phyloP scores from a whole-genome alignment of 1,140 invertebrate genomes.

The Proctacanthus coquilletti region DNA sequence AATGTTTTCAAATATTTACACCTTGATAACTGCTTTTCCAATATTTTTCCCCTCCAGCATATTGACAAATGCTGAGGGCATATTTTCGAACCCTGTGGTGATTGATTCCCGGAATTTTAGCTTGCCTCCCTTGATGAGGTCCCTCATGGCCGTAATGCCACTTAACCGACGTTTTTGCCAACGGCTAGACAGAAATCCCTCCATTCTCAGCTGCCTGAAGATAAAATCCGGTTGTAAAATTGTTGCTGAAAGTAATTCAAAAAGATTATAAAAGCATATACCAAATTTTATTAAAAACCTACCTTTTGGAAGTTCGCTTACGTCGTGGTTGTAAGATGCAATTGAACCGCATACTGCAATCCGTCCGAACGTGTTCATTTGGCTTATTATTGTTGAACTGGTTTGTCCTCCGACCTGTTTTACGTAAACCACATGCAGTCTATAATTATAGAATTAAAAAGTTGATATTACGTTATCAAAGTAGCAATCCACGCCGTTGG shows the following conservation, averaged over 20 bases:
- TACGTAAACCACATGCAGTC: conserved; percentile 9
- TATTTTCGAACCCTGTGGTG: conserved; percentile 46
- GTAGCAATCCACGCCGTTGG: conserved; percentile 52
- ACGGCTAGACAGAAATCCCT: conserved; percentile 40
- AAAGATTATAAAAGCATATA: too few species aligned
- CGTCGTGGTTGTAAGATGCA: conserved; percentile 37
- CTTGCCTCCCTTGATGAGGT: conserved; percentile 41
- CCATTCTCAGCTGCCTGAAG: conserved; percentile 38
- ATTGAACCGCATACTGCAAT: conserved; percentile 49
- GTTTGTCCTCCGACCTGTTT: conserved; percentile 54
- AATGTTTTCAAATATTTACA: conserved; percentile 17
- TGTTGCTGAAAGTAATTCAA: conserved; percentile 22
- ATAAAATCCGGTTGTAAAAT: conserved; percentile 36
- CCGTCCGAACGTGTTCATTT: conserved; percentile 45
- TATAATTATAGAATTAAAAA: neutral
- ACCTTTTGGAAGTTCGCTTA: conserved; percentile 7
- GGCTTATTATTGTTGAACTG: conserved; percentile 38
- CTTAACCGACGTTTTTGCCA: conserved; percentile 36
- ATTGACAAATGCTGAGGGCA: conserved; percentile 43
- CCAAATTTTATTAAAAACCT: neutral
- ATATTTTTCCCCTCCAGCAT: conserved; percentile 43
- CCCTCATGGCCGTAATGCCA: conserved; percentile 38
- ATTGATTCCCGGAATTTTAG: conserved; percentile 43
- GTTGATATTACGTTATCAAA: conserved; percentile 49
- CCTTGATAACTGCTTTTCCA: conserved; percentile 47